Evolutionary conservation across 2,113 vertebrate species (phyloP).

Genomic region (Xiphias gladius): DNA sequence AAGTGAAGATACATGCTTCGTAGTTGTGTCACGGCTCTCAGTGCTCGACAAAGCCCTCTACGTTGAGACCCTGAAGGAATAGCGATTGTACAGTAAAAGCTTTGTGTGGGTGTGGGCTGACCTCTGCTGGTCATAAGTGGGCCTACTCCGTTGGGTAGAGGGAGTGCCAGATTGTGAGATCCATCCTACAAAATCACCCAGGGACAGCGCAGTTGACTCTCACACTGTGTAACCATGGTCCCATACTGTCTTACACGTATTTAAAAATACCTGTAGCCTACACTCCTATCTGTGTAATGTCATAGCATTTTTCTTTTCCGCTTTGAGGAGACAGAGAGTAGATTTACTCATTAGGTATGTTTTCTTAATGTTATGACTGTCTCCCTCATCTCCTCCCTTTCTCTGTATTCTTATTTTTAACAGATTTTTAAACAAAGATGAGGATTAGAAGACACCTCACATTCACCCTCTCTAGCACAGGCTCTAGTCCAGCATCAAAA

Average conservation of each 20-base stretch:
- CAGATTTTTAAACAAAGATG: too few species aligned
- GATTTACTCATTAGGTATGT: too few species aligned
- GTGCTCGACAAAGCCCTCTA: neutral
- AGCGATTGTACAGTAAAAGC: neutral
- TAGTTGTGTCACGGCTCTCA: slow-evolving; percentile 3
- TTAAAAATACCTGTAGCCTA: neutral
- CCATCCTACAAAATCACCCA: neutral
- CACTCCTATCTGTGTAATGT: too few species aligned
- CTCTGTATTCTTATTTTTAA: too few species aligned
- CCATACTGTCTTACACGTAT: neutral
- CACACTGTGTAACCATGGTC: neutral
- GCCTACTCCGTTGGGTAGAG: neutral
- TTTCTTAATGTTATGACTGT: too few species aligned
- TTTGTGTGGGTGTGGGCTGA: slow-evolving; percentile 51
- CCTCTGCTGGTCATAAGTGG: slow-evolving; percentile 62
- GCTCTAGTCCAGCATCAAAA: neutral
- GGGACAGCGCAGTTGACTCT: neutral
- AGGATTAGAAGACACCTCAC: neutral
- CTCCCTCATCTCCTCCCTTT: too few species aligned
- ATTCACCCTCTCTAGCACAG: neutral
- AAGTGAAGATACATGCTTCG: neutral
- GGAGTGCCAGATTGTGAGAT: neutral
- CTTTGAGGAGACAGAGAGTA: too few species aligned
- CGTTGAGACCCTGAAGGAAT: too few species aligned
- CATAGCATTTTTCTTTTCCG: too few species aligned